Evolutionary conservation across 2,113 vertebrate genomes (phyloP).

Genomic region (Eptesicus fuscus): DNA sequence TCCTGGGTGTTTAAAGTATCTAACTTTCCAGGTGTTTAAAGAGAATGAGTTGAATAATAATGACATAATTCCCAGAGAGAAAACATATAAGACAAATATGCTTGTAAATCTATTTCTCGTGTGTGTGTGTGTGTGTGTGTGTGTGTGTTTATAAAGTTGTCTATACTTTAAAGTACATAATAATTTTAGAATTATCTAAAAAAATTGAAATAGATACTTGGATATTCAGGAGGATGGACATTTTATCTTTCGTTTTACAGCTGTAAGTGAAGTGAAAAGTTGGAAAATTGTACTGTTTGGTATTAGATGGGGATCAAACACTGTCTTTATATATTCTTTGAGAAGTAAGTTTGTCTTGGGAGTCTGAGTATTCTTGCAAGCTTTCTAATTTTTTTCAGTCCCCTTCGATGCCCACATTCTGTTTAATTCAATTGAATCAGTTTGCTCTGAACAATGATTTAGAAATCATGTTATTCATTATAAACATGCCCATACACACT

Average conservation of each 20-base stretch:
- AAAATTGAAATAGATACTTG: neutral
- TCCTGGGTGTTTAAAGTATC: neutral
- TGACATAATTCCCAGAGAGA: conserved; percentile 3
- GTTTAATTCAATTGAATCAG: neutral
- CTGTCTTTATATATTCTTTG: neutral
- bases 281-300: neutral
- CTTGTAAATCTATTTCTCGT: neutral
- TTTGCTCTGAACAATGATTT: neutral
- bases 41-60: conserved; percentile 33
- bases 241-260: neutral
- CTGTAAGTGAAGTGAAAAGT: neutral
- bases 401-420: neutral
- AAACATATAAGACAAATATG: neutral
- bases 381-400: neutral
- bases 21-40: conserved; percentile 27
- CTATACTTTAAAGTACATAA: neutral
- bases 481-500: neutral
- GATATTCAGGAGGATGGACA: neutral
- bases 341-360: neutral
- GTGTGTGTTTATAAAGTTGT: neutral
- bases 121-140: neutral
- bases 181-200: neutral
- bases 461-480: neutral
- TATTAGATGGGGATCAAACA: neutral
- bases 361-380: neutral